Base-by-base conservation (phyloP, 2,888 invertebrate genomes). In the Apodemia mormo region DNA sequence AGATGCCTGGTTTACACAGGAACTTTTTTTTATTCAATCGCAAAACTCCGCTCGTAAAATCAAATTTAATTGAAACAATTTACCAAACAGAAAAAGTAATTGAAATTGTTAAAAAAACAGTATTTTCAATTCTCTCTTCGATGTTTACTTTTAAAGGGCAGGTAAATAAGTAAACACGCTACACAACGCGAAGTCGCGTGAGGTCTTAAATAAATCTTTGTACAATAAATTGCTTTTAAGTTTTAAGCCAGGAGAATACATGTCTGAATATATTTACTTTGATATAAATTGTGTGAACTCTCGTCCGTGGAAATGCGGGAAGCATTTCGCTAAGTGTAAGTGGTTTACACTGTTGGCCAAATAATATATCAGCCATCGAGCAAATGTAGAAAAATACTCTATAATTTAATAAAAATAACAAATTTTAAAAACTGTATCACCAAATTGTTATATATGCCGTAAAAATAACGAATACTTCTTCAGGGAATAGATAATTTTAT, bases 141-240 rank as follows among this genome's bases (percentile, higher is more conserved):
- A 1, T 14, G 33, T 33, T 61, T 33, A 33, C 61, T 14, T 37
- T 37, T 64, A 37, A 64, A 61, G 14, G 61, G 33, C 33, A 64
- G 61, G 37, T 37, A 37, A 64, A 33, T 14, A 64, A 37, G 14
- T n/a, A 33, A 64, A 37, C 61, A 64, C n/a, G 37, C 37, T n/a
- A 14, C n/a, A 61, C n/a, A 33, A 37, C 61, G 58, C 14, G 30
- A 58, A 30, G n/a, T 52, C 52, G 52, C 52, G n/a, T 22, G 33
- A 7, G 7, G 7, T 64, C 37, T 64, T 64, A 14, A 33, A 64
- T 64, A 64, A 64, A 64, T 64, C 61, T 64, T 64, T 37, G 61
- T n/a, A 64, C 14, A 64, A 64, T 64, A 37, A 64, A 64, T 64
- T 64, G 37, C 61, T 64, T 33, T 64, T 33, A 14, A 33, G 33